These are phyloP conservation scores for Meiosimyza decipiens DNA, from an alignment of 2,888 invertebrate genomes.

Conservation along the genomic window DNA sequence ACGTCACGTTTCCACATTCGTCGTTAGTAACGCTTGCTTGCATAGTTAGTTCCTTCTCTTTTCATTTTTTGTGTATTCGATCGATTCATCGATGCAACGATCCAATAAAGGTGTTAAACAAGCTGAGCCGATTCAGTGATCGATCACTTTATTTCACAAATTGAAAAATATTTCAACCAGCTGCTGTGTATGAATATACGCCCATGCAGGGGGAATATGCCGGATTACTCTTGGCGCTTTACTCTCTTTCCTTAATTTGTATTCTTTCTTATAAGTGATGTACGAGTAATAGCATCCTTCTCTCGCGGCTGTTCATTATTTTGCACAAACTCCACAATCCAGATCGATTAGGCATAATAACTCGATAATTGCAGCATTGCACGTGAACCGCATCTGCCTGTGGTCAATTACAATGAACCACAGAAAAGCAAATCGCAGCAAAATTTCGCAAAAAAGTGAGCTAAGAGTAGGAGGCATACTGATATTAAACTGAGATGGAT, in stretches of 20 bases:
- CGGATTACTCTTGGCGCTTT: too few species aligned
- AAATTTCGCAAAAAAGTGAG: too few species aligned
- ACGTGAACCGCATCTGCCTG: conserved; percentile 31
- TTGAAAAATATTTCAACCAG: too few species aligned
- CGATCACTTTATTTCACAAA: too few species aligned
- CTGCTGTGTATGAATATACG: too few species aligned
- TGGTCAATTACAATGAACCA: background rate
- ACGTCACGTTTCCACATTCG: conserved; percentile 30
- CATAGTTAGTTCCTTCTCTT: background rate
- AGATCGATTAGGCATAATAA: conserved; percentile 45
- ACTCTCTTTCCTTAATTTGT: too few species aligned
- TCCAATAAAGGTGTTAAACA: background rate
- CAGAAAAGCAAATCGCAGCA: too few species aligned
- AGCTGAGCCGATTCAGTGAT: background rate
- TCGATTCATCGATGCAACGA: conserved; percentile 5
- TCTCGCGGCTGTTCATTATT: conserved; percentile 6
- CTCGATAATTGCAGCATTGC: conserved; percentile 43
- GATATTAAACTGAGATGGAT: too few species aligned
- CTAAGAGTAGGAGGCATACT: too few species aligned
- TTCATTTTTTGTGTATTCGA: background rate
- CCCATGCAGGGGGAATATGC: too few species aligned
- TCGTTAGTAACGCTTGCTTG: conserved; percentile 22
- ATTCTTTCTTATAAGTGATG: background rate
- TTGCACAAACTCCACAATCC: conserved; percentile 40
- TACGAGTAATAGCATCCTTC: too few species aligned